Percentiles rank a stretch among this genome's conserved stretches.
Evolutionary conservation across 2,113 vertebrate species (phyloP).

Genomic region (Oreochromis aureus): DNA sequence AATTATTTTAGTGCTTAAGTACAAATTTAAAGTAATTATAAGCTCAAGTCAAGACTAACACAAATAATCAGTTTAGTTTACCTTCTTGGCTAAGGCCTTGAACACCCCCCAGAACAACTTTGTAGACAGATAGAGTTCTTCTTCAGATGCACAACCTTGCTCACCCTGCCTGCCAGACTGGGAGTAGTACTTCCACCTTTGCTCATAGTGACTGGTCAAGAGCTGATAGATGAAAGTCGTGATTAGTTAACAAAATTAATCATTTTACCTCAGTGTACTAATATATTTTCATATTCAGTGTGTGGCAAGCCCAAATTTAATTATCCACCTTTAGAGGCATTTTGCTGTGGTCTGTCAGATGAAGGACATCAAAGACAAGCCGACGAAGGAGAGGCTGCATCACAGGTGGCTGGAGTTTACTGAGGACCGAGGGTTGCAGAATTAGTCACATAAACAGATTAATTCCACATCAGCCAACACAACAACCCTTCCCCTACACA

Average conservation of each 20-base stretch:
- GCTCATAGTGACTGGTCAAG: slow-evolving; percentile 89
- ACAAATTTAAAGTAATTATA: background rate
- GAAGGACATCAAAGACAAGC: slow-evolving; percentile 86
- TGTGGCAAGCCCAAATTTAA: background rate
- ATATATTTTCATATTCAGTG: background rate
- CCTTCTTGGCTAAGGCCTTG: slow-evolving; percentile 87
- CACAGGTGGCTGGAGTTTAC: slow-evolving; percentile 85
- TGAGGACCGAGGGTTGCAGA: slow-evolving; percentile 46
- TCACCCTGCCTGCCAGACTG: slow-evolving; percentile 74
- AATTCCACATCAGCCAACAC: background rate
- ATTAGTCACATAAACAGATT: background rate
- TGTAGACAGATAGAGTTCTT: slow-evolving; percentile 87
- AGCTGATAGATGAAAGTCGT: slow-evolving; percentile 66
- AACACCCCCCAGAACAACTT: slow-evolving; percentile 94
- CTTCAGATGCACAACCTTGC: slow-evolving; percentile 80
- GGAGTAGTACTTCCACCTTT: slow-evolving; percentile 91
- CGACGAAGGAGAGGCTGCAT: slow-evolving; percentile 87
- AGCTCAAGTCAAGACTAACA: background rate
- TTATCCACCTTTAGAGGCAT: slow-evolving; percentile 85
- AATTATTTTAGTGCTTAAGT: background rate
- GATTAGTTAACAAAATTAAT: background rate
- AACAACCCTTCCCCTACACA: background rate
- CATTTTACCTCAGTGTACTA: background rate
- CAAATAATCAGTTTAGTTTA: slow-evolving; percentile 28
- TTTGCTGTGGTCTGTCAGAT: slow-evolving; percentile 82